Evolutionary conservation across 2,888 invertebrate genomes (phyloP), one percentile per base, ranked within the genome.

Genomic region (Boloria selene): DNA sequence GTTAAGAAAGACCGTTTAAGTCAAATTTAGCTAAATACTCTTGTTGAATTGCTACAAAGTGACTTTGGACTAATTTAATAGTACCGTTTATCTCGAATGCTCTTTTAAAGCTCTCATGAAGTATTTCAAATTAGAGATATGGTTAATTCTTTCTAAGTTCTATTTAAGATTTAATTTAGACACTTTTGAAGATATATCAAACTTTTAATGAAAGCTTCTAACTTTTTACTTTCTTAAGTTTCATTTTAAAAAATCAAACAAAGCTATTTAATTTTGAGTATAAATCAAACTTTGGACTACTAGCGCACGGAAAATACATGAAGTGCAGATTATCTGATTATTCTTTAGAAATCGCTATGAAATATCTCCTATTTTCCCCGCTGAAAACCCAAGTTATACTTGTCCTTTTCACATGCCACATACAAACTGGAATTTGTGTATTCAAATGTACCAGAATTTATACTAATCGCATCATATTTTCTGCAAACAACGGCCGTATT

Each of bases 391-490:
- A 7, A n/a, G n/a, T 16, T n/a, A 47, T 47, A 16, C 47, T 44
- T 59, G 54, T 59, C 38, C 51, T 62, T 51, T 58, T 51, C 52
- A 45, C 38, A 68, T 38, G 68, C 65, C 65, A 68, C 54, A 47
- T 65, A 38, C 58, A 68, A 65, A 59, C 58, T 53, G 45, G 54
- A 52, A 56, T 65, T 64, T 64, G 54, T 66, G 63, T 64, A 66
- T 67, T 65, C 67, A 67, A 59, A 65, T 54, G 51, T 50, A 64
- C 64, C 65, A 67, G 59, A 75, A 72, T 75, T 76, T 73, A 75
- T 70, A 79, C 79, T 83, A 83, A 84, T 82, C 79, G 79, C 70
- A 70, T 81, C 78, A 81, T 82, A 82, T 83, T 83, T 84, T 74
- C 79, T 72, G 76, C 78, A 78, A 81, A 81, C 75, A 78, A 76